Base-by-base conservation (phyloP, 2,888 invertebrate genomes). In the Drosophila gaucha region DNA sequence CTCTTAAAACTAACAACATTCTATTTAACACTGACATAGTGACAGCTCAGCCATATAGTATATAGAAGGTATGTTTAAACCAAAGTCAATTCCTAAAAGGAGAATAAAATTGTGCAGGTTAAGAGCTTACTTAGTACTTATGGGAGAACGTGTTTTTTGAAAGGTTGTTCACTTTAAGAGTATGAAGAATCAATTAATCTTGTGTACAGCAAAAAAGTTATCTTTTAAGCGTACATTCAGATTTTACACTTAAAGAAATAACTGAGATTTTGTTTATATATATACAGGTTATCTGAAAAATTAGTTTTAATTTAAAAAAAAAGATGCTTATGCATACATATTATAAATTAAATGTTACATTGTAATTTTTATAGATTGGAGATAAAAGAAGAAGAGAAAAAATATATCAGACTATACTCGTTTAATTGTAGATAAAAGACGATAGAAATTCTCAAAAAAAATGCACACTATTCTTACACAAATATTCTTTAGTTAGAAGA, bases 131-230 rank as follows among this genome's bases (percentile, higher is more conserved):
- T n/a, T n/a, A n/a, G n/a, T n/a, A n/a, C n/a, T n/a, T n/a, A 9
- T 12, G 10, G 6, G 24, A 8, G 52, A 36, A 55, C 51, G 10
- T 38, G 41, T 56, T 69, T 68, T 18, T 28, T 39, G n/a, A n/a
- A 0, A 28, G 36, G 36, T 50, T 63, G 38, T 46, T 55, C 26
- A 44, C 14, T 10, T 20, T 3, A 10, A 24, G 6, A 20, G 5
- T 10, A n/a, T 14, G 22, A 10, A 22, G 18, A 57, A 31, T 14
- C 14, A 26, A 38, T 58, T 14, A 44, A 39, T 36, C 16, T 14
- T 18, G 10, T 36, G 36, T 50, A 28, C 8, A 28, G 3, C 16
- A 26, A 14, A 24, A 22, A 20, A 6, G 14, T 24, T 35, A 35
- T 49, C 12, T 26, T 35, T 2, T 35, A 28, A n/a, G 2, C 18